phyloP scores from a whole-genome alignment of 2,888 invertebrate genomes.

The Margaritifera margaritifera region DNA sequence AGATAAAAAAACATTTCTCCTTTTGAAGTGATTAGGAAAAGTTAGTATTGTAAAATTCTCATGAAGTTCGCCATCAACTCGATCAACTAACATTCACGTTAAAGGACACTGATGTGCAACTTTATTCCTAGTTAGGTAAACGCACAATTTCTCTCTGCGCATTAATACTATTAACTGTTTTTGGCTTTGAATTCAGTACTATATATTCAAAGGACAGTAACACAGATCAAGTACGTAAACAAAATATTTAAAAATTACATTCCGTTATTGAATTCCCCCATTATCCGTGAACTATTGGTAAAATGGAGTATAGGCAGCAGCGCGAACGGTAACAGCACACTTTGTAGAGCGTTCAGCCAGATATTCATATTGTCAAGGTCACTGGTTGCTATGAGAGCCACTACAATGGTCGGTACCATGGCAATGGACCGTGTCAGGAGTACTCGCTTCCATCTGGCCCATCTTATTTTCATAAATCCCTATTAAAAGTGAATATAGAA shows the following conservation, averaged over 20 bases:
- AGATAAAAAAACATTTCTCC: too few species aligned
- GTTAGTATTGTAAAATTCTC: too few species aligned
- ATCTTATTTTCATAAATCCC: slow-evolving; percentile 88
- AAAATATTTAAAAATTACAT: slow-evolving; percentile 34
- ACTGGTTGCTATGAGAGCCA: slow-evolving; percentile 74
- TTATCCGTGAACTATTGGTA: slow-evolving; percentile 84
- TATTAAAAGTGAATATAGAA: slow-evolving; percentile 42
- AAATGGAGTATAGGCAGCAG: slow-evolving; percentile 89
- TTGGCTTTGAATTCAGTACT: too few species aligned
- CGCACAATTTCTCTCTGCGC: too few species aligned
- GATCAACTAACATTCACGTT: too few species aligned
- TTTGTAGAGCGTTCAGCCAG: slow-evolving; percentile 87
- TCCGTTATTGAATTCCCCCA: slow-evolving; percentile 89
- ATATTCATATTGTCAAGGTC: slow-evolving; percentile 87
- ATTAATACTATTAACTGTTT: too few species aligned
- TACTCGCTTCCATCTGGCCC: slow-evolving; percentile 90
- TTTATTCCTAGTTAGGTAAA: too few species aligned
- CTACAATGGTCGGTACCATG: slow-evolving; percentile 77
- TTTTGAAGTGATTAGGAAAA: too few species aligned
- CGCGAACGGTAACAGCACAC: slow-evolving; percentile 89
- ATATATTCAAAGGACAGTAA: too few species aligned
- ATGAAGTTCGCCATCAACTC: too few species aligned
- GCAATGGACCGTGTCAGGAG: slow-evolving; percentile 88
- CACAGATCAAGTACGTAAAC: too few species aligned
- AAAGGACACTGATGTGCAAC: too few species aligned